Evolutionary conservation across 2,888 invertebrate species (phyloP).

Genomic region (Ennomos erosarius): DNA sequence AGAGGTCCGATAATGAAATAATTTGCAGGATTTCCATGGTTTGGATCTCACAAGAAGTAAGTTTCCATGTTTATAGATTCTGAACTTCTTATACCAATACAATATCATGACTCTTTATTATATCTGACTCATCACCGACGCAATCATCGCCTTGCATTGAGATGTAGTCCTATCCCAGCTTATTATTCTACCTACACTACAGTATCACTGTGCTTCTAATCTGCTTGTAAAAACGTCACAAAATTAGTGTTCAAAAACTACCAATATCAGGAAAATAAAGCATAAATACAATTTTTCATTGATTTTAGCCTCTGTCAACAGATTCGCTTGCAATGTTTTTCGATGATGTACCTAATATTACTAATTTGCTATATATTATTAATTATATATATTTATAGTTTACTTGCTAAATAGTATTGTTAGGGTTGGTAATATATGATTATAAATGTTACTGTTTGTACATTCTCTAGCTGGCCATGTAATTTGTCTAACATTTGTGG

Average conservation of each 20-base stretch:
- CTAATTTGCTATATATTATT: slow-evolving; percentile 4
- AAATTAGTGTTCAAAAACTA: not conserved
- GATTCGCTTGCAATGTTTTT: not conserved
- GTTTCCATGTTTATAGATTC: slow-evolving; percentile 11
- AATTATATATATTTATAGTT: no score
- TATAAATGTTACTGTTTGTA: no score
- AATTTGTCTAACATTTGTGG: no score
- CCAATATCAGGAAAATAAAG: no score
- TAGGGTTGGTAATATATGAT: no score
- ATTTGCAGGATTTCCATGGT: slow-evolving; percentile 56
- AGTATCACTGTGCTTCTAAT: not conserved
- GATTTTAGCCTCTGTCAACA: no score
- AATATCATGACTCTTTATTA: not conserved
- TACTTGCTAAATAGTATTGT: not conserved
- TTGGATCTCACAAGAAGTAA: slow-evolving; percentile 44
- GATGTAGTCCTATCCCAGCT: slow-evolving; percentile 2
- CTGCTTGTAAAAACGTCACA: slow-evolving; percentile 1
- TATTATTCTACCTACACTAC: slow-evolving; percentile 1
- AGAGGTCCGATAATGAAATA: slow-evolving; percentile 75
- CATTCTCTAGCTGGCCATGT: no score
- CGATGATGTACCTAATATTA: slow-evolving; percentile 10
- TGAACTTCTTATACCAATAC: not conserved
- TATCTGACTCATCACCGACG: slow-evolving; percentile 18
- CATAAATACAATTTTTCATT: no score
- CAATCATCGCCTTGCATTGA: not conserved